Evolutionary conservation across 2,797 vertebrate genomes (phyloP).

Genomic region (Micromesistius poutassou): DNA sequence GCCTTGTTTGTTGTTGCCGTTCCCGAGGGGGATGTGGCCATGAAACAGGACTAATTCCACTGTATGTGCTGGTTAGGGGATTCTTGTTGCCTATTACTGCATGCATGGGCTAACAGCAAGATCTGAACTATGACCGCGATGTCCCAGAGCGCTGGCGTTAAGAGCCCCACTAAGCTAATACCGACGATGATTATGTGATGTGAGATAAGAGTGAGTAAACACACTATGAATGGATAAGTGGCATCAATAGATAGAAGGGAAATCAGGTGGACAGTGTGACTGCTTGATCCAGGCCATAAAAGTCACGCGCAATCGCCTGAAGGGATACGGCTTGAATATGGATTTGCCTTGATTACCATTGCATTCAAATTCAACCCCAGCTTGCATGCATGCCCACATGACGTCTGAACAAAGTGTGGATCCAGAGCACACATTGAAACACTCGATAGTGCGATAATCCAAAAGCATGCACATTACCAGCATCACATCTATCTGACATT

Average conservation of each 20-base stretch:
- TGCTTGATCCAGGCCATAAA: not conserved
- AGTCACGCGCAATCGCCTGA: not conserved
- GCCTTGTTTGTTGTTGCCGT: not conserved
- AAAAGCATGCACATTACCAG: slow-evolving; percentile 59
- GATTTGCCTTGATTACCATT: not conserved
- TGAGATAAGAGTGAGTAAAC: not conserved
- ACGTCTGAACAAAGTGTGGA: slow-evolving; percentile 57
- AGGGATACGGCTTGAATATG: not conserved
- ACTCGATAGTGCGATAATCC: slow-evolving; percentile 14
- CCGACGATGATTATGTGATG: not conserved
- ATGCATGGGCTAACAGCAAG: not conserved
- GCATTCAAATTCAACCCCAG: slow-evolving; percentile 13
- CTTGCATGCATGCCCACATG: slow-evolving; percentile 33
- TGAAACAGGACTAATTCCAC: not conserved
- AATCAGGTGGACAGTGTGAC: not conserved
- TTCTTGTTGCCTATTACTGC: not conserved
- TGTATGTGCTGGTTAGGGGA: not conserved
- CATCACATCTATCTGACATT: slow-evolving; percentile 42
- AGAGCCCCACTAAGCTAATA: not conserved
- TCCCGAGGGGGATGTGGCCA: not conserved
- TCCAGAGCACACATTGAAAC: slow-evolving; percentile 41
- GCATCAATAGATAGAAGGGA: not conserved
- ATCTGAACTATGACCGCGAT: not conserved
- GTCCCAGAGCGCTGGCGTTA: not conserved
- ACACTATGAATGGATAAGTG: not conserved